Conservation (phyloP, 2,888 invertebrate genomes). For the Thymelicus lineola region DNA sequence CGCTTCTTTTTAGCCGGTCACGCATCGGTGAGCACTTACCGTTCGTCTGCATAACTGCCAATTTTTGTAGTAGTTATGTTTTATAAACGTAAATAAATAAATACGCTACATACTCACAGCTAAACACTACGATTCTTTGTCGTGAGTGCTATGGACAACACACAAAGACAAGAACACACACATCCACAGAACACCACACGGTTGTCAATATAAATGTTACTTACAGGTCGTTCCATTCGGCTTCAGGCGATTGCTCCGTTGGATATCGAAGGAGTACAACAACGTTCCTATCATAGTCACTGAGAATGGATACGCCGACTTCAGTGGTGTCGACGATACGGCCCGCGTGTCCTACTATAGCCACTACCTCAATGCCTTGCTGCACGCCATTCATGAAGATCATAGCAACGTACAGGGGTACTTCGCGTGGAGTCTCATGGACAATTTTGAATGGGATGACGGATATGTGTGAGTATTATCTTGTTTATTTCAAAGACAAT, state of each 20-base stretch:
- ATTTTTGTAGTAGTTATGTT: too few relatives aligned
- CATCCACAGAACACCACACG: too few relatives aligned
- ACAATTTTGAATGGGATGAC: slow-evolving; percentile 93
- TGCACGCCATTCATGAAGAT: slow-evolving; percentile 84
- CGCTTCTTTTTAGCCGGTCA: too few relatives aligned
- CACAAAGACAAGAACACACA: too few relatives aligned
- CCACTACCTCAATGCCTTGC: slow-evolving; percentile 76
- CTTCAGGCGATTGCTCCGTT: slow-evolving; percentile 81
- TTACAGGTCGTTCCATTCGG: slow-evolving; percentile 84
- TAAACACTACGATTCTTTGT: too few relatives aligned
- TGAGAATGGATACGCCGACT: slow-evolving; percentile 84
- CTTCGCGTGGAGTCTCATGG: slow-evolving; percentile 93
- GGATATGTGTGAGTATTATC: slow-evolving; percentile 89
- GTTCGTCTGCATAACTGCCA: too few relatives aligned
- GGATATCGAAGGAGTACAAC: slow-evolving; percentile 81
- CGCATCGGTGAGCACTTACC: too few relatives aligned
- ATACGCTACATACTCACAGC: too few relatives aligned
- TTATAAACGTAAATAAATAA: too few relatives aligned
- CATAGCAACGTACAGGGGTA: slow-evolving; percentile 88
- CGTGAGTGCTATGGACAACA: too few relatives aligned
- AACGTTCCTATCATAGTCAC: slow-evolving; percentile 83
- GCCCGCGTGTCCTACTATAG: slow-evolving; percentile 86
- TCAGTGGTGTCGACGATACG: slow-evolving; percentile 77
- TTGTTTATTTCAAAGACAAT: background rate
- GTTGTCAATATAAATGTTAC: too few relatives aligned